Conservation (phyloP, 2,888 invertebrate genomes). For the Steinernema carpocapsae region DNA sequence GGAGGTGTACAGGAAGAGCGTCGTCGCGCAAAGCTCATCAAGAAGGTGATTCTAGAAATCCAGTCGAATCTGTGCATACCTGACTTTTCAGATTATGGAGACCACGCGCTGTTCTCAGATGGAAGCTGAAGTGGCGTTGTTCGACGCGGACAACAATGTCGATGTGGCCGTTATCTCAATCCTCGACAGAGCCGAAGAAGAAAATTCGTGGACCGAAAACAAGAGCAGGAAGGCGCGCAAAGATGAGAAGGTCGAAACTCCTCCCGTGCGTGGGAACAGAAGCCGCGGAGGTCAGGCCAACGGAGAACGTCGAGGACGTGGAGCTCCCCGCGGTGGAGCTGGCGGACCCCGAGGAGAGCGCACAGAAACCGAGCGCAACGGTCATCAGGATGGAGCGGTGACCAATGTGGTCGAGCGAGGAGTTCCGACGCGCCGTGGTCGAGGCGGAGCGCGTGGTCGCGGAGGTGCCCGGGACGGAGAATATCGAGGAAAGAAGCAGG, state of each 20-base stretch:
- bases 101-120: slow-evolving; percentile 60
- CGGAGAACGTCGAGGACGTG: slow-evolving; percentile 16
- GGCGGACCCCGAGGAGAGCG: background rate
- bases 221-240: slow-evolving; percentile 7
- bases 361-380: background rate
- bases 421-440: background rate
- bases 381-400: background rate
- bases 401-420: background rate
- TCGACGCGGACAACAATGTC: slow-evolving; percentile 59
- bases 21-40: slow-evolving; percentile 34
- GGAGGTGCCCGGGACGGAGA: background rate
- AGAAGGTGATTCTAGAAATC: slow-evolving; percentile 24
- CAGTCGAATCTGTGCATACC: background rate
- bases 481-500: too few relatives aligned
- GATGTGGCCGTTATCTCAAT: slow-evolving; percentile 58
- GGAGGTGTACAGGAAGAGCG: background rate
- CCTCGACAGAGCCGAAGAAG: slow-evolving; percentile 51
- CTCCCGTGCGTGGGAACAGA: background rate
- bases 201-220: slow-evolving; percentile 59
- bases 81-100: slow-evolving; percentile 63
- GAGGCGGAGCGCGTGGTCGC: background rate
- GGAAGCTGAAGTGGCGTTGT: slow-evolving; percentile 63
- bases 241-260: background rate
- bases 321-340: background rate
- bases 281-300: background rate